Conservation (phyloP, 2,113 vertebrate species). For the Baryphthengus martii region DNA sequence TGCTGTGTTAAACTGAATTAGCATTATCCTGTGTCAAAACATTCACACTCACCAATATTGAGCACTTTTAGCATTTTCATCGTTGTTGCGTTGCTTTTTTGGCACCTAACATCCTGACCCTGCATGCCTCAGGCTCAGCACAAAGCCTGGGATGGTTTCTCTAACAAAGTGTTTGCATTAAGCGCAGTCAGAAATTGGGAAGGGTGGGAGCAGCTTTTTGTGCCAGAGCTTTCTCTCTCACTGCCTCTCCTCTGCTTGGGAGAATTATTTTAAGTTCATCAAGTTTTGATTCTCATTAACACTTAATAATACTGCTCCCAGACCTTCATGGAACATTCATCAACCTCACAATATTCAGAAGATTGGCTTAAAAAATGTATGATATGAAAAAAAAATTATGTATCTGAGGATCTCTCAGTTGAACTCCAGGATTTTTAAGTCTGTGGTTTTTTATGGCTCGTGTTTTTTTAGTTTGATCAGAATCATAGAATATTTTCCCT, state of each 20-base stretch:
- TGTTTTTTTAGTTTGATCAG: not conserved
- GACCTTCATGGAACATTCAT: conserved; percentile 25
- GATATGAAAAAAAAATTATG: not conserved
- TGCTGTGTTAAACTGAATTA: not conserved
- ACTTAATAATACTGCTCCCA: conserved; percentile 28
- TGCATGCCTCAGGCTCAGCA: not conserved
- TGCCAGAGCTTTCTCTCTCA: not conserved
- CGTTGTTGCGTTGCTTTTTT: not conserved
- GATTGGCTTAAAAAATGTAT: conserved; percentile 23
- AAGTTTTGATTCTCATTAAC: conserved; percentile 39
- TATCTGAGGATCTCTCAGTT: not conserved
- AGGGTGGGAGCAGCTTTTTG: not conserved
- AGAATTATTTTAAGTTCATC: not conserved
- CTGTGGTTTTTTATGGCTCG: not conserved
- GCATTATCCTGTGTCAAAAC: not conserved
- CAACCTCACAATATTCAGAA: not conserved
- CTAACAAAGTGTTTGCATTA: not conserved
- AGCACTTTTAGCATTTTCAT: not conserved
- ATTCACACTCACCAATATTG: not conserved
- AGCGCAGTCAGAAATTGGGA: not conserved
- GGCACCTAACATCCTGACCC: not conserved
- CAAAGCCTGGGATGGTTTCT: not conserved
- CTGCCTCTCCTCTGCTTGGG: not conserved
- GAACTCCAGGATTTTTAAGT: not conserved
- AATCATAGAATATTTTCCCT: too few species aligned